Base-by-base conservation (phyloP, 1,140 invertebrate genomes). In the Adoxophyes honmai region DNA sequence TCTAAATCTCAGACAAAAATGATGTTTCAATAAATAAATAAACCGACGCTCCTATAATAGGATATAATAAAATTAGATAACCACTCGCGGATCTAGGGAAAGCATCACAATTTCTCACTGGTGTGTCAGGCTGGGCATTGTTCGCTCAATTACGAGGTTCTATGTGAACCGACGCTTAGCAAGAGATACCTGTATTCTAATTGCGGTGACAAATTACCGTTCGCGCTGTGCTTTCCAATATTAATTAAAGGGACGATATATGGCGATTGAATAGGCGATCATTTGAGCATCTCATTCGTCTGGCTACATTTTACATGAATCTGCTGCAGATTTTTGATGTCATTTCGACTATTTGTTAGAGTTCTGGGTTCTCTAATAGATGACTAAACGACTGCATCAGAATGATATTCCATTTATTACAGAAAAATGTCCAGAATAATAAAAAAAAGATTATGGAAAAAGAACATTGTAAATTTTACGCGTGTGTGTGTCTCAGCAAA, bases 51-150 rank as follows among this genome's bases (percentile, higher is more conserved):
- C 10, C 13, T 48, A 16, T 48, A 13, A 48, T 48, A 48, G 5
- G 21, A 13, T 7, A 48, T 48, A 48, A 48, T 48, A 48, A 48
- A 48, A 48, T 48, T 48, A 48, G 42, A 48, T 48, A 48, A 48
- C 42, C 18, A 3, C n/a, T n/a, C 15, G 39, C 11, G 11, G 42
- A 48, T 48, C 42, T 48, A 18, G 42, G 42, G 42, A 48, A 48
- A 48, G 42, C 42, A 48, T 48, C 42, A 48, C 42, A 28, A 28
- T 28, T 48, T 48, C 42, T 48, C 42, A 28, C 2, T 6, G 21
- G 21, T 28, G 21, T 28, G 21, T 28, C 21, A 48, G 42, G 42
- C 42, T 18, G 16, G 18, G 21, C 42, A 48, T 48, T 48, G 42
- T 48, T 48, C 18, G 18, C 4, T 16, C 42, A 48, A 48, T 48